Evolutionary conservation across 2,888 invertebrate genomes (phyloP), one percentile per base, ranked within the genome.

Genomic region (Nomada fucata): DNA sequence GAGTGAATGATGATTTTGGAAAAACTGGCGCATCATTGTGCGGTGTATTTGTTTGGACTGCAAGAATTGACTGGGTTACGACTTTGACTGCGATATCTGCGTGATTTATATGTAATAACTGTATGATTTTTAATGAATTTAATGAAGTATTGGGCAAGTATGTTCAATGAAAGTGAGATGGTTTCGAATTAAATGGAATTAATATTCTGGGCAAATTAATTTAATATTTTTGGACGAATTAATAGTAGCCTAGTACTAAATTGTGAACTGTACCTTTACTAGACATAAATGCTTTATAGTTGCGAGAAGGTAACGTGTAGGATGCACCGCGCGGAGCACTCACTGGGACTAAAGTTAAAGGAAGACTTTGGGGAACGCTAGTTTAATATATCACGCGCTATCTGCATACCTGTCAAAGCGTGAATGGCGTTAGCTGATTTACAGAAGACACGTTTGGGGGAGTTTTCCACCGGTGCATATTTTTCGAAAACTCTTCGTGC

Each of bases 391-490:
- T 70, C 59, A 70, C 26, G 15, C 29, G 59, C 29, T 70, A 47
- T 70, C 69, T 47, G 15, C 59, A 23, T 59, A 15, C 59, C 59
- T 70, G 69, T 70, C 69, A 47, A 70, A 59, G 47, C 44, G 44
- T n/a, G 59, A 29, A 10, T 42, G 59, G 69, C 47, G 69, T 75
- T 75, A 70, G 59, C 59, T 50, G 69, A 70, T 70, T 59, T 70
- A 70, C 44, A 70, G 47, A n/a, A 44, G 18, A 47, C 26, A 47
- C 59, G 69, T 29, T 59, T 55, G n/a, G 42, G 53, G 57, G 57
- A 26, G 23, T 26, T 13, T 9, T 4, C 57, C 13, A 36, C 36
- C 36, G 7, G 36, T 36, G 36, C 36, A 7, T 36, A 36, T 36
- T 36, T 36, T 36, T 36, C 36, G 7, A 36, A 36, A 36, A 36